Evolutionary conservation across 2,888 invertebrate species (phyloP).

Genomic region (Acrobasis repandana): DNA sequence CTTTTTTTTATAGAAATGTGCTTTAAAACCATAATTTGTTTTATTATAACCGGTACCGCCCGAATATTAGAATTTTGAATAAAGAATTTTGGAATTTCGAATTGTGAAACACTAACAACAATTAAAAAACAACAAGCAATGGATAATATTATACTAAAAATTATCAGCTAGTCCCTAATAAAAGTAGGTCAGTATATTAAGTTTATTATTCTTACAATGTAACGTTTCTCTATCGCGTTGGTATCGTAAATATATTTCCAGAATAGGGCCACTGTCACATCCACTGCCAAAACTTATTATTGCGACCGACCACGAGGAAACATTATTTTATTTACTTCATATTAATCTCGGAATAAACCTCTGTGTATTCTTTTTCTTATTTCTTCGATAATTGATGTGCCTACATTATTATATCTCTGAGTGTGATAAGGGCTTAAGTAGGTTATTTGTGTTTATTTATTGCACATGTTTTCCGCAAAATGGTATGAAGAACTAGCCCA

Average conservation of each 20-base stretch:
- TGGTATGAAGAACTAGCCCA: conserved; percentile 13
- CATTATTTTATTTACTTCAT: conserved; percentile 53
- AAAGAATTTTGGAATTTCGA: too few relatives aligned
- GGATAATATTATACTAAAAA: too few relatives aligned
- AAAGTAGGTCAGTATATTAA: too few relatives aligned
- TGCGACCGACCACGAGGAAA: conserved; percentile 44
- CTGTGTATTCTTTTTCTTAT: conserved; percentile 39
- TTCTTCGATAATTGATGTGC: conserved; percentile 37
- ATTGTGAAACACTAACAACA: too few relatives aligned
- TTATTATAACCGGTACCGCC: too few relatives aligned
- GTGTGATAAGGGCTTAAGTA: conserved; percentile 29
- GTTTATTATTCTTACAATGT: neutral
- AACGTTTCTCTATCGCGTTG: neutral
- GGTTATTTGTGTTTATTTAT: conserved; percentile 25
- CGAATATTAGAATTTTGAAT: too few relatives aligned
- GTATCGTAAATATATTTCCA: conserved; percentile 27
- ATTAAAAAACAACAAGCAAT: too few relatives aligned
- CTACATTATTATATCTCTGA: conserved; percentile 31
- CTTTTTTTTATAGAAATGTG: too few relatives aligned
- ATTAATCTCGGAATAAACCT: conserved; percentile 47
- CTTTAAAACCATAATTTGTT: too few relatives aligned
- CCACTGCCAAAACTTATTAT: conserved; percentile 52
- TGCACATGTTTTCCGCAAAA: conserved; percentile 6
- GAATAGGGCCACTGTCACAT: conserved; percentile 44
- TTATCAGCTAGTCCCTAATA: too few relatives aligned